Base-by-base conservation (phyloP, 92 coral and sea anemone species). In the Umimayanthus kanabou region DNA sequence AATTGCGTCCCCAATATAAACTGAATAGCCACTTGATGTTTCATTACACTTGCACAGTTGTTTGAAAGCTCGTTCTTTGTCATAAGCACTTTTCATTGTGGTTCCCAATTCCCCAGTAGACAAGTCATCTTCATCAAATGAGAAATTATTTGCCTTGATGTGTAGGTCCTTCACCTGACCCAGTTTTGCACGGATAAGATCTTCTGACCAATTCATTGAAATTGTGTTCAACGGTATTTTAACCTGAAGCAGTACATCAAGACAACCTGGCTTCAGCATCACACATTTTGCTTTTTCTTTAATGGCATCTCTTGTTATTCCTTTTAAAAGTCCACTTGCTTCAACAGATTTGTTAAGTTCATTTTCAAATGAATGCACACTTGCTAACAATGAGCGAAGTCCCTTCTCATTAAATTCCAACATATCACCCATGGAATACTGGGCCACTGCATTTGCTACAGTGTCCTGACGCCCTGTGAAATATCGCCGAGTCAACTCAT, bases 131-230 rank as follows among this genome's bases (percentile, higher is more conserved):
- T 53, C 73, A 43, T 53, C 71, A 53, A 92, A 88, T n/a, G 91
- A 94, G 57, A 95, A 90, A 79, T 89, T 88, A 72, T 97, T 97
- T 26, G 97, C 93, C 72, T 91, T 75, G 79, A 95, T 88, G 20
- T 85, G 85, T 39, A 95, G 80, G 77, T 93, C 94, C 73, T 90
- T 93, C 49, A 94, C 85, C 25, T 94, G 95, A 0, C 93, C 93
- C 49, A 94, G 89, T 22, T 91, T 94, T 23, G 91, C 90, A 25
- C 81, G 91, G 40, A 97, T 95, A 58, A 97, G 79, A 80, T 92
- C 96, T 86, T 94, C 89, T 10, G 97, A 95, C 95, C 96, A 97
- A 74, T 97, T 97, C 18, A 97, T 90, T 25, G 99, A 93, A 61
- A 97, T 95, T 39, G 93, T 71, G 78, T 97, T 88, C 20, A 95